These are phyloP conservation scores for Saccopteryx leptura DNA, from an alignment of 2,113 vertebrate species.

Conservation along the genomic window DNA sequence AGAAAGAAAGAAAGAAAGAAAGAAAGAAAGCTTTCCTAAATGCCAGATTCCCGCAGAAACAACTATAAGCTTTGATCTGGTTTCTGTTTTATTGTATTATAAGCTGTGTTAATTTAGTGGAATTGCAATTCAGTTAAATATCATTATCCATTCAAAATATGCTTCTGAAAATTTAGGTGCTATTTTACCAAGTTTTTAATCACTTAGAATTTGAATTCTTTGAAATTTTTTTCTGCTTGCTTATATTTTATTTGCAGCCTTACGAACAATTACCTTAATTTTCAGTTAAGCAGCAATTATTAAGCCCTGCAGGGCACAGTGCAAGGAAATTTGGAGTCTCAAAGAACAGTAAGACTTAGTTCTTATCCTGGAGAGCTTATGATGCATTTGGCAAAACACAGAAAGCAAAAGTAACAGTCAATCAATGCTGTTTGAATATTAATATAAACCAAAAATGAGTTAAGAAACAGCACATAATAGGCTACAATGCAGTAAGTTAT, in stretches of 20 bases:
- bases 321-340: not conserved
- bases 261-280: not conserved
- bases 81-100: slow-evolving; percentile 19
- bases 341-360: not conserved
- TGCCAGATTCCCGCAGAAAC: not conserved
- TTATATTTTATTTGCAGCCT: slow-evolving; percentile 6
- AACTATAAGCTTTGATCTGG: not conserved
- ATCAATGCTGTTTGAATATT: not conserved
- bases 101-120: not conserved
- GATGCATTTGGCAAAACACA: not conserved
- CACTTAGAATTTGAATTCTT: slow-evolving; percentile 19
- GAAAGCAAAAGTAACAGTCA: slow-evolving; percentile 9
- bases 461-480: not conserved
- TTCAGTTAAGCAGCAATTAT: not conserved
- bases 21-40: not conserved
- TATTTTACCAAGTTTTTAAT: not conserved
- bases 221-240: not conserved
- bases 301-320: not conserved
- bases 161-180: not conserved
- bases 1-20: not conserved
- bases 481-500: not conserved
- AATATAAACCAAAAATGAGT: slow-evolving; percentile 42
- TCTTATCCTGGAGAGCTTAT: not conserved
- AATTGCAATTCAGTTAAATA: slow-evolving; percentile 25
- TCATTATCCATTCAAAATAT: not conserved